phyloP scores from a whole-genome alignment of 2,888 invertebrate genomes.

The Odontothrips loti region DNA sequence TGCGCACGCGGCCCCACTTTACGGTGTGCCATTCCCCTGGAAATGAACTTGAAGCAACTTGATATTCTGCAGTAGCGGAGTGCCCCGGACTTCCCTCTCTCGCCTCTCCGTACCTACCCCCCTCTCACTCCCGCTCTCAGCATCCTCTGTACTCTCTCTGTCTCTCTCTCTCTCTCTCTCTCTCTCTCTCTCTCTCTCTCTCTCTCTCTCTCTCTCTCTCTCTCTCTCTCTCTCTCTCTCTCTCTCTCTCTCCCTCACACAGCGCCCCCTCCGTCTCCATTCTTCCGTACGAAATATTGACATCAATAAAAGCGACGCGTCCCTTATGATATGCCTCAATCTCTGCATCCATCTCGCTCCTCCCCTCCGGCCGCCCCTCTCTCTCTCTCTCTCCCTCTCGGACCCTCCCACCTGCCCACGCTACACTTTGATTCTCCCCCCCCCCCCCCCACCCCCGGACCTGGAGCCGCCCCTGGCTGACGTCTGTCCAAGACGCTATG shows the following conservation, averaged over 20 bases:
- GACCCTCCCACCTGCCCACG: neutral
- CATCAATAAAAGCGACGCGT: conserved; percentile 1
- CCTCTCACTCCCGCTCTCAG: no score
- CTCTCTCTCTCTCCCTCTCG: neutral
- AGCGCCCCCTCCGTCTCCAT: neutral
- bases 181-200: neutral
- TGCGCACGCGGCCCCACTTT: no score
- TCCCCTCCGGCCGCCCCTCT: neutral
- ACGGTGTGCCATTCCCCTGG: no score
- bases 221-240: neutral
- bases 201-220: conserved; percentile 1
- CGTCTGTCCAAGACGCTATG: no score
- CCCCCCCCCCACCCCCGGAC: neutral
- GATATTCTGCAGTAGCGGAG: neutral
- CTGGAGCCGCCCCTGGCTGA: no score
- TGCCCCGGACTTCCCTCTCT: neutral
- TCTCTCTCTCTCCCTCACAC: neutral
- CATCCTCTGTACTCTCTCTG: no score
- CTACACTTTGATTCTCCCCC: neutral
- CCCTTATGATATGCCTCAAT: neutral
- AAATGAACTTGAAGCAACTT: conserved; percentile 22
- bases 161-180: neutral
- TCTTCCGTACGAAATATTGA: neutral
- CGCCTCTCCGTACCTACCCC: neutral
- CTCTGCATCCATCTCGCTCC: neutral